A percentile compares a stretch with the other conserved stretches of the same genome.
Evolutionary conservation across 2,888 invertebrate species (phyloP).

Genomic region (Exocentrus adspersus): DNA sequence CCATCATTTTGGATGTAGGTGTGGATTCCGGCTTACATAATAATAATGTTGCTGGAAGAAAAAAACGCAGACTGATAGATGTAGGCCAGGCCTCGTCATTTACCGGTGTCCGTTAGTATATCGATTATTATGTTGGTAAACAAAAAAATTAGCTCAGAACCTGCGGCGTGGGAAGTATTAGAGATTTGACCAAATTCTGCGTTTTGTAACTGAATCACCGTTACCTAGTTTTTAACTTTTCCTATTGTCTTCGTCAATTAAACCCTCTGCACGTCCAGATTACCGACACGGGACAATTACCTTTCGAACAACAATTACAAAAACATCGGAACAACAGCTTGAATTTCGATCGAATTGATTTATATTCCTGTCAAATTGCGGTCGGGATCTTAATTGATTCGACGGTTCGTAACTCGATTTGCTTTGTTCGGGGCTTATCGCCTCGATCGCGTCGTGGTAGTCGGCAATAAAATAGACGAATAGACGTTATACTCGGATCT

Average conservation of each 20-base stretch:
- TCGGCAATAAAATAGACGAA: not conserved
- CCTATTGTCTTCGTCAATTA: not conserved
- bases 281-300: not conserved
- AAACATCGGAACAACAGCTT: not conserved
- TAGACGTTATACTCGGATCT: not conserved
- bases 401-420: not conserved
- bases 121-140: not conserved
- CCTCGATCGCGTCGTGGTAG: not conserved
- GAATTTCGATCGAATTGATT: not conserved
- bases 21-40: conserved; percentile 8
- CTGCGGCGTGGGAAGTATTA: too few species aligned
- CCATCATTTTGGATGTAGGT: not conserved
- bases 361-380: not conserved
- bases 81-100: not conserved
- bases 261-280: not conserved
- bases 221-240: not conserved
- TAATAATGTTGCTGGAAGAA: not conserved
- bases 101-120: not conserved
- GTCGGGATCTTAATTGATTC: not conserved
- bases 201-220: too few species aligned
- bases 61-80: not conserved
- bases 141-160: not conserved
- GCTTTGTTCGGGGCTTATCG: not conserved
- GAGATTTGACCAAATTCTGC: too few species aligned
- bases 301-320: too few species aligned